phyloP scores from a whole-genome alignment of 2,797 vertebrate genomes.

The Amazonetta brasiliensis region DNA sequence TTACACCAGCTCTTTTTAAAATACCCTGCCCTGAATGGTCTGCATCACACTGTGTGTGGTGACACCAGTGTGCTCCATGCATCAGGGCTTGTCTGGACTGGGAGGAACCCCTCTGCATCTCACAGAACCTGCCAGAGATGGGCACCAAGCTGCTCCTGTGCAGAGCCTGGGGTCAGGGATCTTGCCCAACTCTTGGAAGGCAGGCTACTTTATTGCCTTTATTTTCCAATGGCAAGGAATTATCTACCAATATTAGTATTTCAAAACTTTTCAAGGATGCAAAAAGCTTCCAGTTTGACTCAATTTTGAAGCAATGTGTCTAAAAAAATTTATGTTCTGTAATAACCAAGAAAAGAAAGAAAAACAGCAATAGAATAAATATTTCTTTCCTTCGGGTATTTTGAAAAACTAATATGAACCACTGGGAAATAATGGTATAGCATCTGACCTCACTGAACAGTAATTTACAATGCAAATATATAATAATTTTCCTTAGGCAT shows the following conservation, averaged over 20 bases:
- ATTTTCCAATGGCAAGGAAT: not conserved
- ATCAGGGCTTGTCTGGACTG: not conserved
- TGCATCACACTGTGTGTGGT: no score
- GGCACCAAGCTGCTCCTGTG: not conserved
- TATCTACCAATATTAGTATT: not conserved
- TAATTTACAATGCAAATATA: not conserved
- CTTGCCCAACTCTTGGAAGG: not conserved
- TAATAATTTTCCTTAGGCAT: not conserved
- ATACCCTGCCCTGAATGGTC: not conserved
- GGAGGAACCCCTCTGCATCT: not conserved
- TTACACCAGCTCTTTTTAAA: not conserved
- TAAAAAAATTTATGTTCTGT: not conserved
- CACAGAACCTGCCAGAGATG: not conserved
- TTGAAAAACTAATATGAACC: not conserved
- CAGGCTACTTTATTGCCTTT: not conserved
- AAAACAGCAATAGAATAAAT: not conserved
- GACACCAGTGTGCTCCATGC: accelerated
- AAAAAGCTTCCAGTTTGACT: not conserved
- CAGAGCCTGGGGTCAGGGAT: not conserved
- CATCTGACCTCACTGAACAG: not conserved
- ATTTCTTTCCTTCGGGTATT: not conserved
- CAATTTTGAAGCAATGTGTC: not conserved
- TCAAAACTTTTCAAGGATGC: not conserved
- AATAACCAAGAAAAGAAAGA: not conserved
- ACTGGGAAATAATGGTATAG: not conserved